Evolutionary conservation across 2,888 invertebrate species (phyloP), one percentile per base, ranked within the genome.

Genomic region (Zhengitettix transpicula): DNA sequence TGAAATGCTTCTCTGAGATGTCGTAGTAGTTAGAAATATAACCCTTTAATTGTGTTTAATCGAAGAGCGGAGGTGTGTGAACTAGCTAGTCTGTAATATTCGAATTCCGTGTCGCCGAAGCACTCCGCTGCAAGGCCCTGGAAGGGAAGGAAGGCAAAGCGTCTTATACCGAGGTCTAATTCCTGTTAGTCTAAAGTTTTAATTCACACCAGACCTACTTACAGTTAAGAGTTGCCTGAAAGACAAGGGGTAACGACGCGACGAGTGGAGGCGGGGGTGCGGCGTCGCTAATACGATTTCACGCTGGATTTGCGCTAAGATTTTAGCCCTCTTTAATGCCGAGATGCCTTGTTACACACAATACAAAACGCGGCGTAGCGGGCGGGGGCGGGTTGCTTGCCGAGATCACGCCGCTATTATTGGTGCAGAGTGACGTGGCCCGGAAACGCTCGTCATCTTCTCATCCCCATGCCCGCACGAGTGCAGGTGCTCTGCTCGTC

Each of bases 241-340:
- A 60, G 60, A 60, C 60, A 60, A 51, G 60, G 58, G 67, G 68
- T 70, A 69, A 71, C 70, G 71, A 71, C 70, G 56, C 60, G 59
- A 54, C 40, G 56, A 47, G 57, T 42, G 56, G 47, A 51, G 41
- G 16, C 44, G 55, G 58, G 57, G n/a, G 47, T n/a, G 47, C 47
- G 12, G 47, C 47, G 28, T 73, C 73, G 56, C 76, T 80, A 80
- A 81, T 79, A 77, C 78, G 80, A 81, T 81, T 81, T 81, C 78
- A 80, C 77, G 80, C 77, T 75, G 79, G 80, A 81, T 81, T 81
- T 79, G 75, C 78, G 78, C 75, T 79, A 78, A 78, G 80, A 79
- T 79, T 78, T 77, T 69, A 71, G 70, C 62, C 63, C 60, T 57
- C 61, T 61, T 59, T 61, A 56, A 56, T 52, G 58, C 52, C 44